Evolutionary conservation across 2,888 invertebrate species (phyloP), one percentile per base, ranked within the genome.

Genomic region (Eurytoma californica): DNA sequence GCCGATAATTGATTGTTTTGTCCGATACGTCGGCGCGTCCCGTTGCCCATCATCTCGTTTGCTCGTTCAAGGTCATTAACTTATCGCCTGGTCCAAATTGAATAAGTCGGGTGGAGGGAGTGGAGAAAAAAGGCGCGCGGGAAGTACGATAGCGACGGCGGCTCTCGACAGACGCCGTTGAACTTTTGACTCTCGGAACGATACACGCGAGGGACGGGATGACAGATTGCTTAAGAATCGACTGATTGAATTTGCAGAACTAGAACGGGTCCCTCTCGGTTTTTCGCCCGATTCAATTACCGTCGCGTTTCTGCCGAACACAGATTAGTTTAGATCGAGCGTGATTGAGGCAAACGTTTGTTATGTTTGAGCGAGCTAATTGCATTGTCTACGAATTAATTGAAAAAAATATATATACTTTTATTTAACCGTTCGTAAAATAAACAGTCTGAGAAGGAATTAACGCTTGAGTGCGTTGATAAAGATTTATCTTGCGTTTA

Each of bases 51-150:
- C 66, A 20, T 39, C 39, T 63, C 39, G 30, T n/a, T 39, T 9
- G 39, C 73, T 24, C 57, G 24, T 63, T 77, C 80, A 80, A 80
- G 80, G 80, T 72, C 80, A 80, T 77, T 77, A 80, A 69, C 72
- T 76, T 79, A 79, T 79, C 74, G 51, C 9, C 14, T 16, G 69
- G 30, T 51, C 28, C 55, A 69, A 72, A 80, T 80, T 76, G 69
- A 76, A 80, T 72, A 63, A 7, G 28, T 14, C 7, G 28, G n/a
- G n/a, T 14, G 14, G 13, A 60, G 63, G 12, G 63, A 70, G 39
- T 67, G 63, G 51, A 65, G 58, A 72, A 66, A 30, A 14, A 60
- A 24, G 20, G 12, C 16, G 39, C 7, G 39, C 39, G 39, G 7
- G 39, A 49, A 28, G 39, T 30, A 55, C 61, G 75, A 68, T 69